Conservation (phyloP, 2,113 vertebrate species). For the Ceyx melanurus region DNA sequence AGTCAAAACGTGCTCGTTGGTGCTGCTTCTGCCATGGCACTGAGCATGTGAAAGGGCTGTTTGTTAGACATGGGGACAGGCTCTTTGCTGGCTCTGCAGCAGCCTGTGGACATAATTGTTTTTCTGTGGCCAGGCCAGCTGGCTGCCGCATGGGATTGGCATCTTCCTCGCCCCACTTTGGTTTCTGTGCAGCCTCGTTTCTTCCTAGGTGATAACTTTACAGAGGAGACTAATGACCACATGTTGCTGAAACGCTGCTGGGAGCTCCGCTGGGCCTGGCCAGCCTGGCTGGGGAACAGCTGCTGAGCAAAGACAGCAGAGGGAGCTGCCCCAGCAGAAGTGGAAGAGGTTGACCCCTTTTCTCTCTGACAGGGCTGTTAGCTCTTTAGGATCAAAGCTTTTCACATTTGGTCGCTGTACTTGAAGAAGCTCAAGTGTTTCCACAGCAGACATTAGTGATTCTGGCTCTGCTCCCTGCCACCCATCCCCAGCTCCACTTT, state of each 20-base stretch:
- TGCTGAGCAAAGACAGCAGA: slow-evolving; percentile 1
- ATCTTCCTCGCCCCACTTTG: not conserved
- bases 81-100: not conserved
- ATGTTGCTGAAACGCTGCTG: not conserved
- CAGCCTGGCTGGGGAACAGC: not conserved
- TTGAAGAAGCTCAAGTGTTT: slow-evolving; percentile 23
- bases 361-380: not conserved
- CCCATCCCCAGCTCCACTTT: slow-evolving; percentile 5
- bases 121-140: not conserved
- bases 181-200: not conserved
- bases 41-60: not conserved
- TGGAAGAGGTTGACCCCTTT: not conserved
- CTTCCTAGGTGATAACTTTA: not conserved
- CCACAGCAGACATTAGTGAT: not conserved
- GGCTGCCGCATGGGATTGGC: not conserved
- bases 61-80: not conserved
- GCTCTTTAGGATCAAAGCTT: slow-evolving; percentile 57
- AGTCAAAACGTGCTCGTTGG: fast-evolving
- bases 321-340: not conserved
- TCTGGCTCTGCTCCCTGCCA: slow-evolving; percentile 38
- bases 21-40: fast-evolving
- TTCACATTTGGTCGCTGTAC: slow-evolving; percentile 42
- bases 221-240: not conserved
- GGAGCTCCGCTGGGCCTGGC: not conserved
- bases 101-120: not conserved